Base-by-base conservation (phyloP, 2,797 vertebrate species). In the Centroberyx gerrardi region DNA sequence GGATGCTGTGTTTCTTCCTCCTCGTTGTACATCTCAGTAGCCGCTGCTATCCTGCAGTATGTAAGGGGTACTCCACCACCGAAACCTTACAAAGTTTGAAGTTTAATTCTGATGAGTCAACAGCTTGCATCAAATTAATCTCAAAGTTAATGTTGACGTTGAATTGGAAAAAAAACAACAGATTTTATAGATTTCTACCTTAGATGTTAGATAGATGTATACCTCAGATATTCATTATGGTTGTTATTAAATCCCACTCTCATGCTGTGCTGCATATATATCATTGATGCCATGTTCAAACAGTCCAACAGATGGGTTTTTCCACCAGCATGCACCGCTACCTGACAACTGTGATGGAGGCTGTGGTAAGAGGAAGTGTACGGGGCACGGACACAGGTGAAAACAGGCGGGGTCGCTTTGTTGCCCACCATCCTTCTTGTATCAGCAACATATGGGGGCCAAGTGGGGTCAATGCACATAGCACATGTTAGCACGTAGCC, bases 391-490 rank as follows among this genome's bases (percentile, higher is more conserved):
- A 72, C 64, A 66, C 67, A 85, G 90, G 83, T 87, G 81, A 87
- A 70, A 83, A 69, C 85, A 89, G 82, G 78, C 27, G 46, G 75
- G 61, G 80, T 75, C 28, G 6, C 78, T 72, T 82, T 78, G 88
- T 85, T 72, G 58, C 76, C 68, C 42, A 10, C 82, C 44, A 71
- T 87, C 77, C 44, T 71, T 88, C 76, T 85, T 85, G 76, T 88
- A 88, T 85, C 74, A 62, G 81, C 71, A 77, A 78, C 92, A 94
- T 93, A 93, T 87, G 88, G 90, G 80, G 88, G 87, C 80, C 88
- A 91, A 90, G 90, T 88, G 90, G 86, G 91, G 92, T 92, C 92
- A 92, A 83, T 75, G 90, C 76, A 17, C 82, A 84, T 81, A 77
- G 84, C 88, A 90, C 89, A 88, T 93, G 89, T 88, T 89, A 87